These are phyloP conservation scores for Dinoponera quadriceps DNA, from an alignment of 1,140 invertebrate species.

Conservation along the genomic window DNA sequence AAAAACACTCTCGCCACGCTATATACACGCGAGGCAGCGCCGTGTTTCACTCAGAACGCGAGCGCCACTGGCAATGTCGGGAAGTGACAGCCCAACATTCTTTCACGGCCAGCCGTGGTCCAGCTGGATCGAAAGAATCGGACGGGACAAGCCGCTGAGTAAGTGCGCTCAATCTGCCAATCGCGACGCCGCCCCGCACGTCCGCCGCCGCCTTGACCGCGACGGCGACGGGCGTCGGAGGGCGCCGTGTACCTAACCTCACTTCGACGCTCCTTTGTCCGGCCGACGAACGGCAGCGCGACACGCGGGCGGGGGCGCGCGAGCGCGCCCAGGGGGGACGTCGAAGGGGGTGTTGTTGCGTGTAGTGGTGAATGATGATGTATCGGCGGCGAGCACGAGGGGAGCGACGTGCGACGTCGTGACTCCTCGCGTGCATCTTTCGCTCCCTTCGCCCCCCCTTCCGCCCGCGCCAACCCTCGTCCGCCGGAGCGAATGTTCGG, in stretches of 20 bases:
- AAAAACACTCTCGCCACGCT: conserved; percentile 71
- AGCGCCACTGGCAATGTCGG: conserved; percentile 83
- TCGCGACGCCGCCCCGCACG: conserved; percentile 55
- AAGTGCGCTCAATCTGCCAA: conserved; percentile 75
- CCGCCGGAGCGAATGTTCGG: neutral
- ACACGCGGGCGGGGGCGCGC: conserved; percentile 26
- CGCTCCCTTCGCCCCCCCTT: neutral
- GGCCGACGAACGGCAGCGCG: conserved; percentile 58
- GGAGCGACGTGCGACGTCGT: neutral
- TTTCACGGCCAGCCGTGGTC: conserved; percentile 86
- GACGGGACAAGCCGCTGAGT: conserved; percentile 84
- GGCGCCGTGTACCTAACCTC: conserved; percentile 67
- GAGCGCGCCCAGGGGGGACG: neutral
- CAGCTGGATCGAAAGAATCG: conserved; percentile 84
- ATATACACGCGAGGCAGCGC: conserved; percentile 71
- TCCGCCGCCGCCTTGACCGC: neutral
- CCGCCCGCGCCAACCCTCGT: neutral
- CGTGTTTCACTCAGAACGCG: conserved; percentile 76
- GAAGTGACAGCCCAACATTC: conserved; percentile 85
- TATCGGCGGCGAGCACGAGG: conserved; percentile 32
- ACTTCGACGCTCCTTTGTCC: conserved; percentile 70
- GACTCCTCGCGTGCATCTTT: neutral
- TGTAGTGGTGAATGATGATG: neutral
- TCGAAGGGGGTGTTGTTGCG: conserved; percentile 42
- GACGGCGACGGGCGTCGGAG: conserved; percentile 63